Evolutionary conservation across 1,140 invertebrate species (phyloP).

Genomic region (Euura lappo): DNA sequence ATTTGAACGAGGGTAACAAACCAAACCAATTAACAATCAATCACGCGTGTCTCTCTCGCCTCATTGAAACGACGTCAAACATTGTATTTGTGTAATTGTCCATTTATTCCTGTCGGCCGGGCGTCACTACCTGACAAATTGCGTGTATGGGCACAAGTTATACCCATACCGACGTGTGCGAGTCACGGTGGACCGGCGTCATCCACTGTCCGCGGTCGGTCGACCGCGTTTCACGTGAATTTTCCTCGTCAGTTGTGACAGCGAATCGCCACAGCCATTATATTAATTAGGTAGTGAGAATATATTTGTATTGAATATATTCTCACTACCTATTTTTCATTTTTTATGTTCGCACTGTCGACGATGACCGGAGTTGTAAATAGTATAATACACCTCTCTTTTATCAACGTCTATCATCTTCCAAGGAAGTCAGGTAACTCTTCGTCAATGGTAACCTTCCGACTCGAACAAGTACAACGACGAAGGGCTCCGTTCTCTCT

Average conservation of each 20-base stretch:
- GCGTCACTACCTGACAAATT: conserved; percentile 59
- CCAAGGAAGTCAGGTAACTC: too few species aligned
- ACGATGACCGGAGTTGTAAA: too few species aligned
- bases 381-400: too few species aligned
- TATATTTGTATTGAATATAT: too few species aligned
- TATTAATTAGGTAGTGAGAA: neutral
- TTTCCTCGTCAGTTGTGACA: conserved; percentile 6
- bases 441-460: too few species aligned
- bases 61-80: conserved; percentile 63
- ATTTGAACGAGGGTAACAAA: conserved; percentile 52
- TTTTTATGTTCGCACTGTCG: too few species aligned
- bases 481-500: too few species aligned
- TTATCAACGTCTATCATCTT: too few species aligned
- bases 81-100: conserved; percentile 63
- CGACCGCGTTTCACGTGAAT: neutral
- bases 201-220: conserved; percentile 32
- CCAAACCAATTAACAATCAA: conserved; percentile 63
- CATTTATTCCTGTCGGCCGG: conserved; percentile 61
- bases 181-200: conserved; percentile 23
- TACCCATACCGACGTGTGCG: neutral
- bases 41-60: conserved; percentile 58
- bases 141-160: conserved; percentile 16
- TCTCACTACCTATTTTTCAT: too few species aligned
- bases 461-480: too few species aligned
- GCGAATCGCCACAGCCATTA: neutral